Evolutionary conservation across 2,888 invertebrate species (phyloP).

Genomic region (Pachydiplax longipennis): DNA sequence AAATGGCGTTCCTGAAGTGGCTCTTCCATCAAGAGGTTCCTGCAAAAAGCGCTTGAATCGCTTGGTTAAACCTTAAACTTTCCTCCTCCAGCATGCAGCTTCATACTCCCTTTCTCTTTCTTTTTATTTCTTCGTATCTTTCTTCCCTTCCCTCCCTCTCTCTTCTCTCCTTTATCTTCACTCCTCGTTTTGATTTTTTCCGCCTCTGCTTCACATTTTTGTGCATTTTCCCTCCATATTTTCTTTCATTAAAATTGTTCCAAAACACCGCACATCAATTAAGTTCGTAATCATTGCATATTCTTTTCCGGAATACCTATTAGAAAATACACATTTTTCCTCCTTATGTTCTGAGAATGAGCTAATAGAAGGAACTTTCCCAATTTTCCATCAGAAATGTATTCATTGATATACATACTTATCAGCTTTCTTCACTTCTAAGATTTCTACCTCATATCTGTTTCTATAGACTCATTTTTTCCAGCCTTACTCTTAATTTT

Average conservation of each 20-base stretch:
- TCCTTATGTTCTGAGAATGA: too few species aligned
- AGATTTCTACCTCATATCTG: not conserved
- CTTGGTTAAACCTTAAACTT: not conserved
- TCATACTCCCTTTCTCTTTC: not conserved
- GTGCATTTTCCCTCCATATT: too few species aligned
- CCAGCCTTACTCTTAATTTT: too few species aligned
- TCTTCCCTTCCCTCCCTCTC: too few species aligned
- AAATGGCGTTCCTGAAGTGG: not conserved
- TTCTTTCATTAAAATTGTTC: not conserved
- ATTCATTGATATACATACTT: too few species aligned
- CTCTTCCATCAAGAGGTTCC: not conserved
- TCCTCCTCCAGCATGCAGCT: not conserved
- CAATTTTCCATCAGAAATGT: too few species aligned
- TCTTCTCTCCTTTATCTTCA: not conserved
- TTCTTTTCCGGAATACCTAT: too few species aligned
- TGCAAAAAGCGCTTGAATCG: not conserved
- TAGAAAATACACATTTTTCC: too few species aligned
- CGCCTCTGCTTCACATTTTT: not conserved
- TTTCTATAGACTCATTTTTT: not conserved
- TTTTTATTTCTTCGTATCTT: not conserved
- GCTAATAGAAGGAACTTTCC: too few species aligned
- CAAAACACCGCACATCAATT: too few species aligned
- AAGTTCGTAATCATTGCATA: too few species aligned
- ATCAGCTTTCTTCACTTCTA: not conserved
- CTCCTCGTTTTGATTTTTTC: not conserved